phyloP scores from a whole-genome alignment of 1,140 invertebrate genomes.

The Leptoteleia sp. region DNA sequence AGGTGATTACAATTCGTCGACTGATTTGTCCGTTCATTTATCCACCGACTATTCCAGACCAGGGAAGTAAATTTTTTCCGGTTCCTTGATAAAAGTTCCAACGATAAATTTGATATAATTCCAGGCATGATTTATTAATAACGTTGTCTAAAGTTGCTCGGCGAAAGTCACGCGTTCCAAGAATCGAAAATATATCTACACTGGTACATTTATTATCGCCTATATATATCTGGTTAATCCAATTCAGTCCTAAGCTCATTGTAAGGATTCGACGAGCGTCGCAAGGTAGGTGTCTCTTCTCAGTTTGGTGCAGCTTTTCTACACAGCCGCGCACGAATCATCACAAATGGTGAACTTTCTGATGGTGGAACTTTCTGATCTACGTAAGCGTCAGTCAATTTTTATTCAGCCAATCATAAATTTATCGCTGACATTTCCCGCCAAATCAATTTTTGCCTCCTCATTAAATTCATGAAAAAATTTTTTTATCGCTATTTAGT shows the following conservation, averaged over 20 bases:
- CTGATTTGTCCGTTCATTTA: too few species aligned
- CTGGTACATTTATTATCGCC: constrained; percentile 61
- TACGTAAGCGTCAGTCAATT: constrained; percentile 28
- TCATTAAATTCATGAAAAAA: too few species aligned
- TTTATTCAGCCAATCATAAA: neutral
- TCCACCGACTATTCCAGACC: too few species aligned
- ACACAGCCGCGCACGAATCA: constrained; percentile 30
- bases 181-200: constrained; percentile 55
- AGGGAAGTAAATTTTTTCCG: too few species aligned
- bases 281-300: constrained; percentile 31
- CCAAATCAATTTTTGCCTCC: too few species aligned
- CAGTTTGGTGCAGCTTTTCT: constrained; percentile 60
- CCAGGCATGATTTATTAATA: constrained; percentile 13
- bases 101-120: constrained; percentile 26
- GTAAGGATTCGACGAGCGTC: constrained; percentile 59
- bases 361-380: constrained; percentile 53
- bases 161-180: constrained; percentile 11
- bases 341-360: too few species aligned
- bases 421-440: neutral
- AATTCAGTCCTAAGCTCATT: constrained; percentile 65
- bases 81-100: too few species aligned
- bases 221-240: constrained; percentile 69
- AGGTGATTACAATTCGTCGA: too few species aligned
- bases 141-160: constrained; percentile 3
- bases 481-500: too few species aligned